A percentile compares a stretch with the other conserved stretches of the same genome.
Conservation (phyloP, 2,113 vertebrate genomes). For the Mola mola region DNA sequence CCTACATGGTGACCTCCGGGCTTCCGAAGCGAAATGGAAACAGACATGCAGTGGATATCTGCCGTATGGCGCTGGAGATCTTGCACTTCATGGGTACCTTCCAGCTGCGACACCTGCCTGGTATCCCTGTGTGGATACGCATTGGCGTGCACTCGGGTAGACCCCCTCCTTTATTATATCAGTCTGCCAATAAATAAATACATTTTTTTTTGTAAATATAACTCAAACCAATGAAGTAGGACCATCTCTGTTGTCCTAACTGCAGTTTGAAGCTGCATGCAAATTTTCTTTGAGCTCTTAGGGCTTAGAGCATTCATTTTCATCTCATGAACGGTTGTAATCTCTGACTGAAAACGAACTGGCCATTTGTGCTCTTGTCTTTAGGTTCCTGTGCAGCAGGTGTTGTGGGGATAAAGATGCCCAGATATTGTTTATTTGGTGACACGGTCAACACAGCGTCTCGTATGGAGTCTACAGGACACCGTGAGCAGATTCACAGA, state of each 20-base stretch:
- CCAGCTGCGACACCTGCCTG: conserved; percentile 90
- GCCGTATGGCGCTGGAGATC: conserved; percentile 95
- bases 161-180: too few species aligned
- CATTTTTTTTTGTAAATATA: too few species aligned
- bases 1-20: conserved; percentile 97
- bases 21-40: conserved; percentile 93
- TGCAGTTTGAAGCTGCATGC: too few species aligned
- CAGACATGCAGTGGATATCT: conserved; percentile 92
- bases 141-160: conserved; percentile 97
- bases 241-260: too few species aligned
- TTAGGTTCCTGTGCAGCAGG: conserved; percentile 93
- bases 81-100: conserved; percentile 94
- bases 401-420: conserved; percentile 97
- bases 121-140: conserved; percentile 95
- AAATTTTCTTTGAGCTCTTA: too few species aligned
- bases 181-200: too few species aligned
- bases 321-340: too few species aligned
- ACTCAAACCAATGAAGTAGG: too few species aligned
- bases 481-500: conserved; percentile 86
- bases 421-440: conserved; percentile 95
- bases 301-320: too few species aligned
- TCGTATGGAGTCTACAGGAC: conserved; percentile 94
- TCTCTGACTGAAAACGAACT: too few species aligned
- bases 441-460: conserved; percentile 95
- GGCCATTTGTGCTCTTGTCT: conserved; percentile 18